Evolutionary conservation across 2,113 vertebrate species (phyloP).

Genomic region (Sinocyclocheilus anshuiensis): DNA sequence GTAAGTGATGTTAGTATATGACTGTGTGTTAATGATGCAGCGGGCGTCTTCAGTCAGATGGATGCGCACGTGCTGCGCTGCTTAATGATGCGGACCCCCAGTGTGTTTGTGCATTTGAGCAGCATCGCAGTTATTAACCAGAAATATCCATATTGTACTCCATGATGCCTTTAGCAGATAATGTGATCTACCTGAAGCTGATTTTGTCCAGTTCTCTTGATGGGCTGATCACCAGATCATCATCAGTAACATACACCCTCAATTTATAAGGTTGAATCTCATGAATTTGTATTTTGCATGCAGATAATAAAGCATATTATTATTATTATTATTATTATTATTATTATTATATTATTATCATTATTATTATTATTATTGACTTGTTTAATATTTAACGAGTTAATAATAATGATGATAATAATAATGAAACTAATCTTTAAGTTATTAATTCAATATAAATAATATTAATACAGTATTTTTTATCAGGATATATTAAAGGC

Average conservation of each 20-base stretch:
- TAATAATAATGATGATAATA: too few species aligned
- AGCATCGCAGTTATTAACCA: neutral
- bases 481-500: neutral
- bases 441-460: too few species aligned
- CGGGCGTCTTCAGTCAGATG: constrained; percentile 57
- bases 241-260: too few species aligned
- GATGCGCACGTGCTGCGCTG: constrained; percentile 67
- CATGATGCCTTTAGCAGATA: neutral
- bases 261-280: neutral
- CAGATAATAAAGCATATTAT: neutral
- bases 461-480: too few species aligned
- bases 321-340: neutral
- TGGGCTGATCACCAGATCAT: neutral
- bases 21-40: neutral
- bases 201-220: neutral
- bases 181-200: neutral
- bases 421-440: too few species aligned
- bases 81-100: neutral
- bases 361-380: neutral
- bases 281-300: neutral
- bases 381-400: neutral
- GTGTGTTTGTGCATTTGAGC: neutral
- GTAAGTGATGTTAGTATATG: constrained; percentile 71
- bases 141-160: neutral
- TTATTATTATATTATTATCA: neutral